phyloP scores from a whole-genome alignment of 2,888 invertebrate species.

The Cremastinae sp. region DNA sequence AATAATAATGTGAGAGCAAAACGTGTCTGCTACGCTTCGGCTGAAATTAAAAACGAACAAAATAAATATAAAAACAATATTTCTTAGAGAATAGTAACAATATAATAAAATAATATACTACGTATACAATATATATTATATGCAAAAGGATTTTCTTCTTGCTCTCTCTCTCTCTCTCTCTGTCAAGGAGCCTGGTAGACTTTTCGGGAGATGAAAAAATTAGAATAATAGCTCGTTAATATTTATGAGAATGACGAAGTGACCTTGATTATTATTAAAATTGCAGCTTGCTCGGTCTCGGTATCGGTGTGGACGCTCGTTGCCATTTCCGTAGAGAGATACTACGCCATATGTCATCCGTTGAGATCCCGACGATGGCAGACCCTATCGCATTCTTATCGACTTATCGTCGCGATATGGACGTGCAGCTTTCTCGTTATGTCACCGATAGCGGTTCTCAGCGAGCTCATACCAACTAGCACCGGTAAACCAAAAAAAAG shows the following conservation, averaged over 20 bases:
- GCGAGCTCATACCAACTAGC: slow-evolving; percentile 82
- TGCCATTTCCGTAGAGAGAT: slow-evolving; percentile 89
- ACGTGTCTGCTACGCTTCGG: no score
- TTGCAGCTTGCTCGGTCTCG: slow-evolving; percentile 87
- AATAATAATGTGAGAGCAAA: no score
- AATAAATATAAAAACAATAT: no score
- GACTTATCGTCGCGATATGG: slow-evolving; percentile 86
- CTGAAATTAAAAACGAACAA: no score
- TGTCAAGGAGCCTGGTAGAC: neutral
- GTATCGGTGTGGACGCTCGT: slow-evolving; percentile 90
- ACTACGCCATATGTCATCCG: slow-evolving; percentile 90
- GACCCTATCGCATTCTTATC: slow-evolving; percentile 88
- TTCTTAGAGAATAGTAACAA: no score
- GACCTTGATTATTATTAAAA: slow-evolving; percentile 22
- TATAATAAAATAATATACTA: no score
- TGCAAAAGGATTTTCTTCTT: neutral
- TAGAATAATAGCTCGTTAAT: slow-evolving; percentile 22
- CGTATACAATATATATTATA: no score
- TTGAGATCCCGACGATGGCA: slow-evolving; percentile 89
- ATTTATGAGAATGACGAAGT: slow-evolving; percentile 9
- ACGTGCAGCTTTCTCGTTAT: slow-evolving; percentile 85
- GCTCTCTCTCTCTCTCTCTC: no score
- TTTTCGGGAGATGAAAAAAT: slow-evolving; percentile 1
- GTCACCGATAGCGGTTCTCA: slow-evolving; percentile 85
- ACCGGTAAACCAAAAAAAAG: slow-evolving; percentile 59